Base-by-base conservation (phyloP, 2,113 vertebrate genomes). In the Neolamprologus caudopunctatus region DNA sequence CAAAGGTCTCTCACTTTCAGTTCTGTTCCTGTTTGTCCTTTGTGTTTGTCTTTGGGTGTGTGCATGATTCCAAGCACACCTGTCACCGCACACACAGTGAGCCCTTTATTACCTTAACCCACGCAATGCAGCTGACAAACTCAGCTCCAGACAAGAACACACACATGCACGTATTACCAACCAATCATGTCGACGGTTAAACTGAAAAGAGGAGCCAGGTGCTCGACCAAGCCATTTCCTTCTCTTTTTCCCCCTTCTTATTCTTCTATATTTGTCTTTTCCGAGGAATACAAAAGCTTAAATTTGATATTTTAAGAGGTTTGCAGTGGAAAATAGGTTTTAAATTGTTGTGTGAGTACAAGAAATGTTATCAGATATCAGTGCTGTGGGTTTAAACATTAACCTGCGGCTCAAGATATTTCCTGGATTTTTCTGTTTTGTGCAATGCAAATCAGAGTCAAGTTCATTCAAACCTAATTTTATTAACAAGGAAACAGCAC, bases 171-270 rank as follows among this genome's bases (percentile, higher is more conserved):
- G 35, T 53, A 57, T 28, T 66, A 66, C 13, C 28, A 87, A 26
- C 17, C n/a, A 21, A 57, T 83, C 53, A 88, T 3, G 4, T 16
- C 35, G 78, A 88, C 92, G 11, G 89, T 87, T 93, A 47, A 90
- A 88, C 33, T 87, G 66, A 87, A 78, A 12, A 68, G n/a, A 83
- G 81, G 37, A 78, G 87, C 90, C 92, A 94, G 90, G 87, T 93
- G 90, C 50, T 57, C 7, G 4, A 73, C 14, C 24, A 21, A 84
- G 4, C 14, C 63, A n/a, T 40, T 71, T 86, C 73, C 80, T 21
- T 63, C 21, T 40, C 24, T 8, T 24, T 9, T 31, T 16, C 8
- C 0, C 13, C 5, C 31, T 8, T 21, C 63, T 63, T n/a, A 17
- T 19, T 61, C 40, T 35, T 63, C 7, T 21, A 9, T 28, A 26